These are phyloP conservation scores for Tachystola acroxantha DNA, from an alignment of 2,888 invertebrate species.

Conservation along the genomic window DNA sequence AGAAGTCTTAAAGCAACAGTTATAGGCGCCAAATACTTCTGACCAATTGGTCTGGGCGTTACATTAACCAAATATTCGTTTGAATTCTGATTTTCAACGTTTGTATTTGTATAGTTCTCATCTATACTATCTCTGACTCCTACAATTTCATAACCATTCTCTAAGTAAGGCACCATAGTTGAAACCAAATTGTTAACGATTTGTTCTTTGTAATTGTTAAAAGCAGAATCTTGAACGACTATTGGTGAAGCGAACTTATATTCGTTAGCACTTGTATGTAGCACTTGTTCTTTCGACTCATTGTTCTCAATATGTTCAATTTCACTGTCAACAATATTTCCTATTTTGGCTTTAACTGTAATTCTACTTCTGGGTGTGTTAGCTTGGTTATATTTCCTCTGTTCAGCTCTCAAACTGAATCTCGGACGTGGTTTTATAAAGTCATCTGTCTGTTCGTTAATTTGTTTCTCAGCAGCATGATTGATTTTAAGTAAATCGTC, in stretches of 20 bases:
- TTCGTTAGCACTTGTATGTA: slow-evolving; percentile 35
- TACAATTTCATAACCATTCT: slow-evolving; percentile 63
- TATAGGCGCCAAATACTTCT: slow-evolving; percentile 78
- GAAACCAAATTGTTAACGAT: slow-evolving; percentile 60
- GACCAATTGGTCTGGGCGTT: slow-evolving; percentile 75
- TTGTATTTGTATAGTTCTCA: slow-evolving; percentile 28
- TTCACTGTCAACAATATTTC: slow-evolving; percentile 45
- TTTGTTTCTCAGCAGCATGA: slow-evolving; percentile 55
- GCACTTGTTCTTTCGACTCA: slow-evolving; percentile 24
- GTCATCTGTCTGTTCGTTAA: slow-evolving; percentile 45
- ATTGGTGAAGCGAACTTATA: slow-evolving; percentile 66
- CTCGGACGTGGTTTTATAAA: slow-evolving; percentile 47
- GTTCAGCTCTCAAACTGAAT: slow-evolving; percentile 30
- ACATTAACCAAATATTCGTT: slow-evolving; percentile 53
- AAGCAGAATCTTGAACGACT: slow-evolving; percentile 56
- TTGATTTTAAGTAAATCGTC: slow-evolving; percentile 82
- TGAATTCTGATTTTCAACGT: slow-evolving; percentile 19
- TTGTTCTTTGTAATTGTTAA: slow-evolving; percentile 46
- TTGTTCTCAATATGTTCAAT: slow-evolving; percentile 34
- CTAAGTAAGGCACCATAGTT: slow-evolving; percentile 63
- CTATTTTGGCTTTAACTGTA: slow-evolving; percentile 54
- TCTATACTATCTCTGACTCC: slow-evolving; percentile 47
- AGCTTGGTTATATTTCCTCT: slow-evolving; percentile 21
- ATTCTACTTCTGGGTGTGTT: slow-evolving; percentile 36
- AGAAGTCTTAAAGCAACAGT: slow-evolving; percentile 78